Percentiles rank a stretch among this genome's conserved stretches.
These are phyloP conservation scores for Vulpes vulpes DNA, from an alignment of 2,113 vertebrate genomes.

Conservation along the genomic window DNA sequence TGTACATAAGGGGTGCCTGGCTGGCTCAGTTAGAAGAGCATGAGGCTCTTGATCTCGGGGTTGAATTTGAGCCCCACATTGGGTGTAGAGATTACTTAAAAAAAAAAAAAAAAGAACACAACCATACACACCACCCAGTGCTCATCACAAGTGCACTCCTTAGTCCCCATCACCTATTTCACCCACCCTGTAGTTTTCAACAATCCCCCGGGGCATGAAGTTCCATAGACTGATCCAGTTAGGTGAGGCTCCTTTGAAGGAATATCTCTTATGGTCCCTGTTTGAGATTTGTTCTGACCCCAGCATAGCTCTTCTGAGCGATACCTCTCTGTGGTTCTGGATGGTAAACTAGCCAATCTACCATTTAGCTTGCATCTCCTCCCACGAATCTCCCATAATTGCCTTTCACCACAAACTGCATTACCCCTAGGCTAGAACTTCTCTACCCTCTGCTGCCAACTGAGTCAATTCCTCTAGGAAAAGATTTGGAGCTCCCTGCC, in stretches of 20 bases:
- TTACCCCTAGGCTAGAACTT: neutral
- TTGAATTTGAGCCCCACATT: no score
- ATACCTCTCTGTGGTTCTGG: neutral
- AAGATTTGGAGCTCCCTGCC: neutral
- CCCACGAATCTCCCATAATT: neutral
- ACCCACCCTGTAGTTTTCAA: no score
- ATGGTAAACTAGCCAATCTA: neutral
- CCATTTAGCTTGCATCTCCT: neutral
- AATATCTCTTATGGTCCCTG: neutral
- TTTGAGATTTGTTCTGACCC: neutral
- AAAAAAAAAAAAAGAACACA: no score
- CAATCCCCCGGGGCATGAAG: no score
- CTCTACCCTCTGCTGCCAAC: neutral
- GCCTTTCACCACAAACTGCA: neutral
- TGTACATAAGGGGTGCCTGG: no score
- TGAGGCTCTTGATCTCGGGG: no score
- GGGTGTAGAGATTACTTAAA: no score
- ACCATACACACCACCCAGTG: no score
- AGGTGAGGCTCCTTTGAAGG: neutral
- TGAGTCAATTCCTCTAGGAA: neutral
- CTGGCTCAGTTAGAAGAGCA: no score
- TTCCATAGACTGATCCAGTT: no score
- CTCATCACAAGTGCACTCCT: no score
- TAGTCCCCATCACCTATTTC: no score
- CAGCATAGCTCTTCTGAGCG: neutral